Conservation (phyloP, 2,888 invertebrate species). For the Drosophila greeni region DNA sequence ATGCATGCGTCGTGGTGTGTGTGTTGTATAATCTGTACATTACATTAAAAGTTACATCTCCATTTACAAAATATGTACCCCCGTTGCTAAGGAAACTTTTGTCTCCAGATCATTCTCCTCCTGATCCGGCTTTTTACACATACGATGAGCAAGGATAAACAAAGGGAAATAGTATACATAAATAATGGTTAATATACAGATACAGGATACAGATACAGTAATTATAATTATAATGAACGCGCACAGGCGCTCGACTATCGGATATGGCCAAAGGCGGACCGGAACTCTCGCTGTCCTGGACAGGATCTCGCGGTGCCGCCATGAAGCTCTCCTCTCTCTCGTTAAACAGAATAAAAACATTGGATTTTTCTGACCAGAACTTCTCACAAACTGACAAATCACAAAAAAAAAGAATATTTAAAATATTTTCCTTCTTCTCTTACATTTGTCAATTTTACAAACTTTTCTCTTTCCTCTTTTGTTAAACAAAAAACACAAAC, state of each 20-base stretch:
- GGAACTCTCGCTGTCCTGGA: slow-evolving; percentile 4
- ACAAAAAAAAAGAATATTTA: slow-evolving; percentile 45
- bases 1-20: slow-evolving; percentile 18
- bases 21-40: slow-evolving; percentile 34
- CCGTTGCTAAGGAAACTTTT: slow-evolving; percentile 50
- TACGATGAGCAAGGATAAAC: slow-evolving; percentile 35
- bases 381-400: slow-evolving; percentile 50
- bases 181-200: slow-evolving; percentile 22
- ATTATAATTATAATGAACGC: slow-evolving; percentile 34
- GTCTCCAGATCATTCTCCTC: slow-evolving; percentile 20
- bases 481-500: slow-evolving; percentile 54
- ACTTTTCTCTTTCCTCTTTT: slow-evolving; percentile 9
- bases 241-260: slow-evolving; percentile 9
- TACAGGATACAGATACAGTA: slow-evolving; percentile 14
- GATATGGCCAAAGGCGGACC: slow-evolving; percentile 9
- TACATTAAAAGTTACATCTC: slow-evolving; percentile 40
- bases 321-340: slow-evolving; percentile 14
- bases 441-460: slow-evolving; percentile 13
- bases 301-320: slow-evolving; percentile 8
- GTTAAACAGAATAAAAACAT: slow-evolving; percentile 9
- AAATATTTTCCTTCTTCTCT: slow-evolving; percentile 42
- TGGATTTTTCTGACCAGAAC: slow-evolving; percentile 62
- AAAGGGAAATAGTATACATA: slow-evolving; percentile 33
- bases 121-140: slow-evolving; percentile 18
- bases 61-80: slow-evolving; percentile 56